Evolutionary conservation across 1,140 invertebrate species (phyloP).

Genomic region (Lethocerus indicus): DNA sequence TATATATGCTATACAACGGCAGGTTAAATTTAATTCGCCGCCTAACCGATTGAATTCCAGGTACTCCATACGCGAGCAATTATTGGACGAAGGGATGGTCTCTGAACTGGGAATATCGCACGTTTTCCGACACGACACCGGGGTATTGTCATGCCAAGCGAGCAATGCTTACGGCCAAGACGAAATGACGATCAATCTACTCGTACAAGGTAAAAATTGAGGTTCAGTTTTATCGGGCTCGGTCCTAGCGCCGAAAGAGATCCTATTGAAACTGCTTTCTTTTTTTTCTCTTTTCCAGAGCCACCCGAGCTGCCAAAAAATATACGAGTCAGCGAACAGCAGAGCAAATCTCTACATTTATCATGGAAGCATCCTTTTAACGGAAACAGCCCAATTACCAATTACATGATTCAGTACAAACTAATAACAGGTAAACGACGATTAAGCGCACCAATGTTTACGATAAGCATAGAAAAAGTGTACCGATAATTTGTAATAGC

Average conservation of each 20-base stretch:
- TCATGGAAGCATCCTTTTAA: slow-evolving; percentile 73
- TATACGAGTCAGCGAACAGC: slow-evolving; percentile 62
- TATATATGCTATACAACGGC: no score
- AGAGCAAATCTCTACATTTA: slow-evolving; percentile 58
- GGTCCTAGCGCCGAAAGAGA: no score
- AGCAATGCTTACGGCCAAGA: slow-evolving; percentile 81
- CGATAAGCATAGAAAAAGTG: no score
- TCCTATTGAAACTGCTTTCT: slow-evolving; percentile 1
- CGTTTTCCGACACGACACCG: slow-evolving; percentile 73
- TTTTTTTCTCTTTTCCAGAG: slow-evolving; percentile 29
- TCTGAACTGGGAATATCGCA: slow-evolving; percentile 67
- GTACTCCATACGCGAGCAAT: slow-evolving; percentile 47
- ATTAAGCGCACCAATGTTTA: no score
- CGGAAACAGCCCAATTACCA: slow-evolving; percentile 73
- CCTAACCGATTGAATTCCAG: no score
- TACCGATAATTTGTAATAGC: no score
- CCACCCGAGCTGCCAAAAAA: slow-evolving; percentile 72
- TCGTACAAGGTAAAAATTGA: slow-evolving; percentile 57
- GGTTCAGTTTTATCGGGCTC: no score
- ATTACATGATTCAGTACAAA: slow-evolving; percentile 76
- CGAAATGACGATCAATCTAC: slow-evolving; percentile 76
- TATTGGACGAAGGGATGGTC: slow-evolving; percentile 62
- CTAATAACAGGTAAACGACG: slow-evolving; percentile 62
- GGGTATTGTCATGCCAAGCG: slow-evolving; percentile 71
- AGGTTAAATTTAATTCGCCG: no score